Conservation (phyloP, 2,797 vertebrate genomes). For the Xyrichtys novacula region DNA sequence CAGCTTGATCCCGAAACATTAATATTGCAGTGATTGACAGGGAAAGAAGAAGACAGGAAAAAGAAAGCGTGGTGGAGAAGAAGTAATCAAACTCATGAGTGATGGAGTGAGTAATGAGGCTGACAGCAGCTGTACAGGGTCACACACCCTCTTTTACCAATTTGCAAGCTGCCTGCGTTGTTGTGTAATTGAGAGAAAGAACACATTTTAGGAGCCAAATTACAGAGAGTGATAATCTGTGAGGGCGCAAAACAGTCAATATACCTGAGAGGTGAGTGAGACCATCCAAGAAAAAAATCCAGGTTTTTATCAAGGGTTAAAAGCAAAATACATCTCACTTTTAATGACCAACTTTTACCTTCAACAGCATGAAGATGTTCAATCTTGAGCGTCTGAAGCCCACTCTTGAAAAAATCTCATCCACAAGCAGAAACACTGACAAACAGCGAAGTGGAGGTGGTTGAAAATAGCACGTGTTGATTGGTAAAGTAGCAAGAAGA, state of each 20-base stretch:
- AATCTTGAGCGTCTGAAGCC: slow-evolving; percentile 3
- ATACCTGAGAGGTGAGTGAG: background rate
- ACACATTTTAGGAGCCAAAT: background rate
- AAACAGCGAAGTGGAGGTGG: slow-evolving; percentile 10
- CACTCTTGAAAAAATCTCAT: slow-evolving; percentile 11
- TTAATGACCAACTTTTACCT: slow-evolving; percentile 7
- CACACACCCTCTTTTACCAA: slow-evolving; percentile 18
- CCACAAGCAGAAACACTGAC: slow-evolving; percentile 1
- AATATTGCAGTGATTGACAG: slow-evolving; percentile 21
- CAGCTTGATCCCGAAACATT: slow-evolving; percentile 31
- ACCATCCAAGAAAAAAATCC: background rate
- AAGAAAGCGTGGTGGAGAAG: background rate
- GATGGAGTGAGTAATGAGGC: slow-evolving; percentile 34
- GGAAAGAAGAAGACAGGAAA: background rate
- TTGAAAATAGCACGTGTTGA: slow-evolving; percentile 42
- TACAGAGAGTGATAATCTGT: slow-evolving; percentile 11
- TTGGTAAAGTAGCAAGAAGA: slow-evolving; percentile 29
- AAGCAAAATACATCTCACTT: background rate
- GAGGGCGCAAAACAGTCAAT: background rate
- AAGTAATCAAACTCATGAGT: slow-evolving; percentile 43
- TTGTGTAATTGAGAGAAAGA: slow-evolving; percentile 21
- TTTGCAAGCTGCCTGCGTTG: slow-evolving; percentile 13
- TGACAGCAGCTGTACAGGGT: slow-evolving; percentile 29
- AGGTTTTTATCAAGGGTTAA: background rate
- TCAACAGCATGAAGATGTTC: background rate